These are phyloP conservation scores for Pterobdella sp. DNA, from an alignment of 2,888 invertebrate species.

Conservation along the genomic window DNA sequence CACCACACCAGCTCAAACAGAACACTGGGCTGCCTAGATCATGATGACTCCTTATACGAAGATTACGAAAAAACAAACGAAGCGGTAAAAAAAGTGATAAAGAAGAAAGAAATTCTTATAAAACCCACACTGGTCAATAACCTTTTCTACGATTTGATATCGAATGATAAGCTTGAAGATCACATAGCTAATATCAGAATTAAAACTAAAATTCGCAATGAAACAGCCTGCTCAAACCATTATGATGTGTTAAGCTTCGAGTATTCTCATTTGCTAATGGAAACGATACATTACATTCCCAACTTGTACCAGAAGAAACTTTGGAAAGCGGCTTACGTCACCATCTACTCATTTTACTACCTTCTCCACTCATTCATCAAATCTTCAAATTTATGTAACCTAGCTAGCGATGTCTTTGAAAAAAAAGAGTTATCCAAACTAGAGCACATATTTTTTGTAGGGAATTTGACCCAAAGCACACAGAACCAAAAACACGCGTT, in stretches of 20 bases:
- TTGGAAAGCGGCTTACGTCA: neutral
- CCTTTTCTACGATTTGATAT: neutral
- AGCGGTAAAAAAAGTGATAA: too few relatives aligned
- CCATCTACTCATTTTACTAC: slow-evolving; percentile 12
- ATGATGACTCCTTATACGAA: too few relatives aligned
- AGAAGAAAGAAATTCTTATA: too few relatives aligned
- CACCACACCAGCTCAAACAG: too few relatives aligned
- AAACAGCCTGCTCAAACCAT: neutral
- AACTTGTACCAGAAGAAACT: slow-evolving; percentile 7
- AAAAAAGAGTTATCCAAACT: neutral
- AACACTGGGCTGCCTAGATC: too few relatives aligned
- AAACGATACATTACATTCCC: neutral
- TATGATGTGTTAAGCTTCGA: neutral
- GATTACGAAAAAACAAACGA: too few relatives aligned
- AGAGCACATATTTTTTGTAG: slow-evolving; percentile 1
- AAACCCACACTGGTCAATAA: neutral
- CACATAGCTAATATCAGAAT: too few relatives aligned
- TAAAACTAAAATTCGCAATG: neutral
- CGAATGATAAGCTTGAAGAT: neutral
- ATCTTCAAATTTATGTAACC: neutral
- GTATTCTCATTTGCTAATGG: neutral
- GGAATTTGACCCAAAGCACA: neutral
- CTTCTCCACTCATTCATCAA: slow-evolving; percentile 11
- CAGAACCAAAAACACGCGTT: neutral
- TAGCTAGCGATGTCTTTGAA: neutral